Base-by-base conservation (phyloP, 2,113 vertebrate species). In the Eurypyga helias region DNA sequence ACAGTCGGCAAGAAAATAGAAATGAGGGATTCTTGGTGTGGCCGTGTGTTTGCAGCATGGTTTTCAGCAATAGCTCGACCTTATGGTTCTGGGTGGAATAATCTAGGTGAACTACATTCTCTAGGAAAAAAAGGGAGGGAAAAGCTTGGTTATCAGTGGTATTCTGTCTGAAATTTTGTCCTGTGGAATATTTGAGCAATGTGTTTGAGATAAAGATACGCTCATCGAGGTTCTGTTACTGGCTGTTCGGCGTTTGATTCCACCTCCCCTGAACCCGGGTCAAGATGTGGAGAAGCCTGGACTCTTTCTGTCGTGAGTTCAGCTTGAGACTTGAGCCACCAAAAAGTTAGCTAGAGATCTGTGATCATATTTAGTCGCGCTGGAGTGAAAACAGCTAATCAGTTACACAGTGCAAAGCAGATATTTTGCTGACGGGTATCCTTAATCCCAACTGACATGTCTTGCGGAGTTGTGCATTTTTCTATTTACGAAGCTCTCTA, bases 71-170 rank as follows among this genome's bases (percentile, higher is more conserved):
- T 3, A 23, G 34, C 25, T 78, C 29, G 2, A 4, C 38, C 8
- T n/a, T 24, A 43, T 2, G 3, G 26, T 3, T 26, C 64, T 19
- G 25, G 12, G 13, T 54, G 60, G 21, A 62, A 54, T 52, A 34
- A 66, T 61, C 9, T 17, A 48, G 13, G 15, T 46, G 38, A 60
- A 13, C 25, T 36, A 19, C 13, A 19, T 60, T 69, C 79, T 60
- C 25, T 17, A 79, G 15, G 41, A 7, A 13, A 9, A 48, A 55
- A 75, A 41, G 1, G 1, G 18, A 26, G 38, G 4, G 2, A 1
- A 17, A 76, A 72, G 4, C 19, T 71, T 48, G 13, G 70, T 71
- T 71, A n/a, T 66, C 28, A 23, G 36, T 36, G 33, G 10, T 51
- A 2, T 18, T 75, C 31, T 67, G 21, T 21, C 43, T 90, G 83